phyloP scores from a whole-genome alignment of 2,113 vertebrate species.

The Entomyzon cyanotis region DNA sequence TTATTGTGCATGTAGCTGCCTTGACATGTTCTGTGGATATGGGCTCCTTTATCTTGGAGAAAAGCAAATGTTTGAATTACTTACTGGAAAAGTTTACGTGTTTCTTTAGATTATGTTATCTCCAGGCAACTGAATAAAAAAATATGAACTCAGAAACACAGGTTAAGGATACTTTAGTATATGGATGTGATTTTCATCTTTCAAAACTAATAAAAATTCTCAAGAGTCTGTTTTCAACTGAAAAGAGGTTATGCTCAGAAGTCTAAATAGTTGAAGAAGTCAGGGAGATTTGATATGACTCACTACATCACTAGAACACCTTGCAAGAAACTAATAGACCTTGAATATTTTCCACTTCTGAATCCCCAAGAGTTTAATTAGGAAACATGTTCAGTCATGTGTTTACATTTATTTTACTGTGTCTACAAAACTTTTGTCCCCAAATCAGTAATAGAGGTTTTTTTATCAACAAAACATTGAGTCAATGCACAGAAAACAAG shows the following conservation, averaged over 20 bases:
- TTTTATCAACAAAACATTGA: not conserved
- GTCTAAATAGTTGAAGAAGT: not conserved
- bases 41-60: not conserved
- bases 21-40: not conserved
- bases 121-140: not conserved
- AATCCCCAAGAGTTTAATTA: not conserved
- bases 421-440: not conserved
- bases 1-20: not conserved
- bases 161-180: not conserved
- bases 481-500: not conserved
- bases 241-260: not conserved
- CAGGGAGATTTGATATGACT: not conserved
- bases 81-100: not conserved
- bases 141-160: not conserved
- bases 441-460: not conserved
- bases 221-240: not conserved
- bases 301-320: not conserved
- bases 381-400: not conserved
- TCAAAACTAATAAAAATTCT: not conserved
- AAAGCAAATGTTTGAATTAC: not conserved
- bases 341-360: not conserved
- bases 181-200: not conserved
- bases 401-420: not conserved
- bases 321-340: not conserved
- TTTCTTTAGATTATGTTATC: not conserved